phyloP scores from a whole-genome alignment of 2,113 vertebrate species.

The Corythaeola cristata region DNA sequence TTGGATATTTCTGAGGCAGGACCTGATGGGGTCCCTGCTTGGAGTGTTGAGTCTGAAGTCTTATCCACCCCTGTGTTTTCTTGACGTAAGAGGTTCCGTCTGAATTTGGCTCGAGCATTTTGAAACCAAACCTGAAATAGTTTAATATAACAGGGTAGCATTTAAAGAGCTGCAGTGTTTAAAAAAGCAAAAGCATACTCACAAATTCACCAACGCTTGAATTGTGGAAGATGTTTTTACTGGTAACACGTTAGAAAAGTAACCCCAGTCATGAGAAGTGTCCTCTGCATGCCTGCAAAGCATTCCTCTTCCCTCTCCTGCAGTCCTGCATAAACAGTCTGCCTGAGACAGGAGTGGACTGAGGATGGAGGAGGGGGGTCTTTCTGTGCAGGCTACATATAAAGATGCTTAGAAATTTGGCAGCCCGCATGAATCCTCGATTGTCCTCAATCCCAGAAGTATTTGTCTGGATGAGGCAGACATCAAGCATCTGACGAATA shows the following conservation, averaged over 20 bases:
- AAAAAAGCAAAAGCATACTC: slow-evolving; percentile 39
- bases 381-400: not conserved
- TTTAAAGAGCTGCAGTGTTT: slow-evolving; percentile 56
- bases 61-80: slow-evolving; percentile 97
- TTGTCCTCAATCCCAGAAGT: not conserved
- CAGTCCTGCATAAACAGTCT: not conserved
- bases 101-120: slow-evolving; percentile 97
- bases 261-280: not conserved
- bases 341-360: not conserved
- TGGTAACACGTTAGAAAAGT: not conserved
- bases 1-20: slow-evolving; percentile 97
- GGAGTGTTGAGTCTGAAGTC: slow-evolving; percentile 88
- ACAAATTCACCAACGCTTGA: slow-evolving; percentile 6
- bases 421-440: not conserved
- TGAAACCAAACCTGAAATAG: slow-evolving; percentile 95
- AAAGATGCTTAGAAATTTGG: not conserved
- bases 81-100: slow-evolving; percentile 96
- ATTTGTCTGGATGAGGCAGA: not conserved
- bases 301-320: not conserved
- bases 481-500: not conserved
- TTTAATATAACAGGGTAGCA: slow-evolving; percentile 60
- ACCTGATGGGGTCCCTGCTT: slow-evolving; percentile 93
- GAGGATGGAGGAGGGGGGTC: not conserved
- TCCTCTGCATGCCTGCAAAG: not conserved
- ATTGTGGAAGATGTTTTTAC: not conserved